These are phyloP conservation scores for Coleophora deauratella DNA, from an alignment of 2,888 invertebrate genomes.

Conservation along the genomic window DNA sequence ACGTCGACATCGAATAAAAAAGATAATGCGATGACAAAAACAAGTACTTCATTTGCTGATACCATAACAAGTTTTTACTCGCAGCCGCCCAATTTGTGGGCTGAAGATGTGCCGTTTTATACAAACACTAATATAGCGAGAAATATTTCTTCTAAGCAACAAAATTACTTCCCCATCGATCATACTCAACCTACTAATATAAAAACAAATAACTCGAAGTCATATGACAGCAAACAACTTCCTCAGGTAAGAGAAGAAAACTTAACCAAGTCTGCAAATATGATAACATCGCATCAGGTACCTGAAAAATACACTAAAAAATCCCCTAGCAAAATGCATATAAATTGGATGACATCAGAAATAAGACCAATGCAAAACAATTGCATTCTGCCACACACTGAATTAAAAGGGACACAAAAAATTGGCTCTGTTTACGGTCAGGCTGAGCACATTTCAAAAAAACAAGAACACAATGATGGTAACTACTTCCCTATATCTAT, in stretches of 20 bases:
- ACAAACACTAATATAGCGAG: slow-evolving; percentile 47
- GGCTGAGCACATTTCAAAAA: slow-evolving; percentile 36
- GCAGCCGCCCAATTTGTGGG: slow-evolving; percentile 57
- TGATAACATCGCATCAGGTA: slow-evolving; percentile 32
- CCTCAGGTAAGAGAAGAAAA: slow-evolving; percentile 26
- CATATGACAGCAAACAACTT: slow-evolving; percentile 42
- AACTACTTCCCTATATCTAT: slow-evolving; percentile 61
- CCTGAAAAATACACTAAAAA: slow-evolving; percentile 61
- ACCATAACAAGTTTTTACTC: slow-evolving; percentile 61
- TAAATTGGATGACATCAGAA: slow-evolving; percentile 71
- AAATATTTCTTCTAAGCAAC: slow-evolving; percentile 40
- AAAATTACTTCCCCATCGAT: slow-evolving; percentile 45
- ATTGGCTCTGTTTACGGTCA: slow-evolving; percentile 31
- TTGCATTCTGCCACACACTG: slow-evolving; percentile 36
- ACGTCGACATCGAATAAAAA: slow-evolving; percentile 51
- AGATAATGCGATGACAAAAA: slow-evolving; percentile 40
- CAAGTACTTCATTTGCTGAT: slow-evolving; percentile 49
- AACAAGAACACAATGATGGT: slow-evolving; percentile 46
- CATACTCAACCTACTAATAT: slow-evolving; percentile 30
- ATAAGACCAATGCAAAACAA: slow-evolving; percentile 53
- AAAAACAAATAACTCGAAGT: slow-evolving; percentile 39
- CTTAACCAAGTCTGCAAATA: slow-evolving; percentile 36
- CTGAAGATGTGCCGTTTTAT: slow-evolving; percentile 61
- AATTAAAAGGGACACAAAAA: slow-evolving; percentile 46
- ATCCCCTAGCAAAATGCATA: slow-evolving; percentile 63